A percentile compares a stretch with the other conserved stretches of the same genome.
phyloP scores from a whole-genome alignment of 2,888 invertebrate species.

The Stramonita haemastoma region DNA sequence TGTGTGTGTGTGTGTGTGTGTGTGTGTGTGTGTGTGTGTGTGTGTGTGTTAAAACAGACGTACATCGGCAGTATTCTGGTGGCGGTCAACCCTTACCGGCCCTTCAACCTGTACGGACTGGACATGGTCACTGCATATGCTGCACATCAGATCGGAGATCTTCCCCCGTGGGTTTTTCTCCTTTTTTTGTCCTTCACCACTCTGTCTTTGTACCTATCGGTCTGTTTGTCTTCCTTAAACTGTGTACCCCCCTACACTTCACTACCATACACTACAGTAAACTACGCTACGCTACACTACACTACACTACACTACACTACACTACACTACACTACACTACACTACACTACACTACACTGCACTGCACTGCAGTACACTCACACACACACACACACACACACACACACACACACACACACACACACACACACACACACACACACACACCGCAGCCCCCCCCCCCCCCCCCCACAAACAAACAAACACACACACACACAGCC shows the following conservation, averaged over 20 bases:
- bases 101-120: constrained; percentile 96
- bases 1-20: constrained; percentile 28
- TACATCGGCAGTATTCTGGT: constrained; percentile 95
- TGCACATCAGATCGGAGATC: constrained; percentile 88
- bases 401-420: background rate
- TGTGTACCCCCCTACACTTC: no score
- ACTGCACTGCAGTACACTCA: background rate
- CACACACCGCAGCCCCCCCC: background rate
- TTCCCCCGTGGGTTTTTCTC: constrained; percentile 87
- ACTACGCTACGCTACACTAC: no score
- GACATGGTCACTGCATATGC: constrained; percentile 95
- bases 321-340: background rate
- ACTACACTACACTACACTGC: no score
- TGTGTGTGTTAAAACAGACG: constrained; percentile 81
- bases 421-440: constrained; percentile 16
- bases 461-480: background rate
- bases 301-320: no score
- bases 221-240: no score
- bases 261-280: background rate
- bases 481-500: background rate
- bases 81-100: constrained; percentile 95
- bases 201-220: no score
- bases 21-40: constrained; percentile 28
- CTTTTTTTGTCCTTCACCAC: no score
- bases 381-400: background rate